These are phyloP conservation scores for Montipora foliosa DNA, from an alignment of 64 coral and sea anemone genomes.

Conservation along the genomic window DNA sequence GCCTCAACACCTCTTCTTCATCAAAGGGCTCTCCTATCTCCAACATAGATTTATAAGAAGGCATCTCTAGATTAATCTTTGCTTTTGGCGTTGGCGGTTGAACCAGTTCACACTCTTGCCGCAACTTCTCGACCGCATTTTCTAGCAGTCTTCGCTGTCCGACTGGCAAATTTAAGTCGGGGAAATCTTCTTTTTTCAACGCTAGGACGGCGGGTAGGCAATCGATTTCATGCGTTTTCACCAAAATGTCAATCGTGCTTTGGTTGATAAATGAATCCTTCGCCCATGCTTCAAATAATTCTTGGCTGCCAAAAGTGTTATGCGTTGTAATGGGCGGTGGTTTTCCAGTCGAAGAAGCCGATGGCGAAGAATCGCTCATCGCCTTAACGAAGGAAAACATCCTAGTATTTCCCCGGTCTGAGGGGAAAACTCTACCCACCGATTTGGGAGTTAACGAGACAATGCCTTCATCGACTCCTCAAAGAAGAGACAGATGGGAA, in stretches of 20 bases:
- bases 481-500: constrained; percentile 37
- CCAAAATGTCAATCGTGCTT: constrained; percentile 88
- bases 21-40: constrained; percentile 47
- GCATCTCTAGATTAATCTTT: constrained; percentile 82
- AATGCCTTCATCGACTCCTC: constrained; percentile 29
- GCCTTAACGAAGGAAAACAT: constrained; percentile 67
- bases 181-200: constrained; percentile 83
- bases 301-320: constrained; percentile 86
- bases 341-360: constrained; percentile 63
- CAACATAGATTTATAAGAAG: constrained; percentile 90
- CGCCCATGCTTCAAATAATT: constrained; percentile 96
- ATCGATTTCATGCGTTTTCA: constrained; percentile 87
- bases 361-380: constrained; percentile 32
- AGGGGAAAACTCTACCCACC: background rate
- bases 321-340: constrained; percentile 36
- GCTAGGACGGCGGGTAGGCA: constrained; percentile 92
- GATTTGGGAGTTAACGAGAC: constrained; percentile 1
- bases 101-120: constrained; percentile 90
- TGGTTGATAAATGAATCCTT: constrained; percentile 95
- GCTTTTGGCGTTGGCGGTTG: constrained; percentile 84
- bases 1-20: background rate
- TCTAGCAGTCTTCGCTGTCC: constrained; percentile 95
- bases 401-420: background rate
- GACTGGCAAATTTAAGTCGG: constrained; percentile 80
- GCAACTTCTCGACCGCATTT: constrained; percentile 92